Evolutionary conservation across 2,888 invertebrate genomes (phyloP).

Genomic region (Prosapia bicincta): DNA sequence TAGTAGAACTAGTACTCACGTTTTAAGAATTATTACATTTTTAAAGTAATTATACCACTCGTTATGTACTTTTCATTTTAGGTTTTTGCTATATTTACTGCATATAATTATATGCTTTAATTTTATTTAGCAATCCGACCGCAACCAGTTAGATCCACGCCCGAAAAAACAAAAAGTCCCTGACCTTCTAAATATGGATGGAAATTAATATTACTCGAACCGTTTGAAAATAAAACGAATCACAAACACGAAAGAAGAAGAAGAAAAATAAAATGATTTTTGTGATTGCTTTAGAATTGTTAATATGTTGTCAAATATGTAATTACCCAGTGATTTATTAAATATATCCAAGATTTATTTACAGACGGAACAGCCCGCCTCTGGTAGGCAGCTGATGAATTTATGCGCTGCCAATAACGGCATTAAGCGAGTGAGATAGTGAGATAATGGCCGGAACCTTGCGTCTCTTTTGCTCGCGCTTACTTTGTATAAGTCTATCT

Average conservation of each 20-base stretch:
- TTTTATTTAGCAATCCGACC: background rate
- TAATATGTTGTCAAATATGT: constrained; percentile 27
- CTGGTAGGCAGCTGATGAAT: constrained; percentile 24
- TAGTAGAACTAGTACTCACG: no score
- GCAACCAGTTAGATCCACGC: background rate
- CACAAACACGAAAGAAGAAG: background rate
- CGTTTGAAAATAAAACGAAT: background rate
- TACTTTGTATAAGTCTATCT: background rate
- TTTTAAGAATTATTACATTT: no score
- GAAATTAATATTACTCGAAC: background rate
- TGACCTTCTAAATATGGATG: background rate
- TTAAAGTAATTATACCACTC: no score
- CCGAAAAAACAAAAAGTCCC: background rate
- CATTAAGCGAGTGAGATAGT: constrained; percentile 25
- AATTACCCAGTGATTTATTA: constrained; percentile 25
- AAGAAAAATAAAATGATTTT: background rate
- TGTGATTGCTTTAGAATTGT: constrained; percentile 25
- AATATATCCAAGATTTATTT: constrained; percentile 23
- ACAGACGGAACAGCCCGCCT: constrained; percentile 14
- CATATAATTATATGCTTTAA: no score
- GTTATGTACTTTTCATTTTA: no score
- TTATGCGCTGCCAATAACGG: constrained; percentile 28
- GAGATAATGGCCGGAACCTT: constrained; percentile 21
- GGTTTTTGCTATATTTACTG: no score
- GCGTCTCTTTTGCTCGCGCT: background rate